Base-by-base conservation (phyloP, 2,113 vertebrate species). In the Bostrychus sinensis region DNA sequence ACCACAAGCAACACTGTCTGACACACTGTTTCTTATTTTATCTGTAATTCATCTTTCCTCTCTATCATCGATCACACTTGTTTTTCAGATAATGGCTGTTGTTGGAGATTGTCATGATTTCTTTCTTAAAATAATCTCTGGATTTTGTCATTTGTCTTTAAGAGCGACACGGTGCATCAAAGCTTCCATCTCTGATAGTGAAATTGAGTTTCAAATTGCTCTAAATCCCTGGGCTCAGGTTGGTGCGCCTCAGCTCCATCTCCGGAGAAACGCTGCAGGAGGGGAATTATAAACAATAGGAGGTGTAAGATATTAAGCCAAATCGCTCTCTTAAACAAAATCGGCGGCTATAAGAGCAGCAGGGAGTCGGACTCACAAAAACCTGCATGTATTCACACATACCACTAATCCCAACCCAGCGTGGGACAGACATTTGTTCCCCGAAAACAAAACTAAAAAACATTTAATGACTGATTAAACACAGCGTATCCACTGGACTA, bases 301-400 rank as follows among this genome's bases (percentile, higher is more conserved):
- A 68, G 73, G 73, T 59, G 68, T 23, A 72, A 77, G 62, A 80
- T 74, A 78, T 72, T 73, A 71, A 78, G 36, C 65, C 69, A 80
- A 76, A 84, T 82, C 30, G 82, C 71, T 78, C 76, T 67, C 57
- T 81, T 76, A 85, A 78, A 79, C 67, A 77, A 83, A 85, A 85
- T 78, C 70, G 59, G 75, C 69, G 48, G 74, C 66, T 74, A 72
- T 70, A 78, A 69, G 60, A 77, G 43, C 75, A 77, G 66, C 64
- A 62, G 80, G 82, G 19, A 43, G 72, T 53, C 66, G 72, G 11
- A 13, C 13, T 19, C 50, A 41, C 58, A 48, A 54, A 59, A 30
- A 50, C 50, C 57, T 3, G 56, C 46, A 54, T 28, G 45, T 36
- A 56, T 6, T 42, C 10, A 43, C 58, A 61, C 16, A 30, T 8